Percentiles rank a stretch among this genome's conserved stretches.
phyloP scores from a whole-genome alignment of 2,888 invertebrate genomes.

The Chymomyza fuscimana region DNA sequence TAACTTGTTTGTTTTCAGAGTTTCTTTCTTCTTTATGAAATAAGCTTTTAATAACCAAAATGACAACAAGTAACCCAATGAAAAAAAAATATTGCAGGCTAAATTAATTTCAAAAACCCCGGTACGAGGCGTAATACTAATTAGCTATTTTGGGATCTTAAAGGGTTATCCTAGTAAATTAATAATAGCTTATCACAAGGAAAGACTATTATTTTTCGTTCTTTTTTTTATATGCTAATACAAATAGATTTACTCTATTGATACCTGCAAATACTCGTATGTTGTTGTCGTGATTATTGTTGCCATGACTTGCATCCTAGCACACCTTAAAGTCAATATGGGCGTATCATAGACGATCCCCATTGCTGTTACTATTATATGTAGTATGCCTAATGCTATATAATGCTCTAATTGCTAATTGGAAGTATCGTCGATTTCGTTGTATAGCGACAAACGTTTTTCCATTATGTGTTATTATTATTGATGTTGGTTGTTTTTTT shows the following conservation, averaged over 20 bases:
- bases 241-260: background rate
- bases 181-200: too few relatives aligned
- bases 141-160: too few relatives aligned
- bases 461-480: background rate
- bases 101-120: too few relatives aligned
- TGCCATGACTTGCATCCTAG: background rate
- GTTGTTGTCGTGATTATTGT: background rate
- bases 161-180: too few relatives aligned
- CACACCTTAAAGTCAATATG: constrained; percentile 4
- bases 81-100: too few relatives aligned
- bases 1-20: too few relatives aligned
- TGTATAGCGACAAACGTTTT: background rate
- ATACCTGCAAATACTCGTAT: background rate
- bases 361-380: background rate
- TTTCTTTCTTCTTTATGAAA: too few relatives aligned
- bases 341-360: background rate
- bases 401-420: constrained; percentile 66
- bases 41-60: too few relatives aligned
- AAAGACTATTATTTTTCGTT: background rate
- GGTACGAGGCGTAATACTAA: too few relatives aligned
- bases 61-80: too few relatives aligned
- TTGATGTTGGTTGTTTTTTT: background rate
- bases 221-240: background rate
- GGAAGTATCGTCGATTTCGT: constrained; percentile 29
- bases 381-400: constrained; percentile 13